These are phyloP conservation scores for Nematolebias whitei DNA, from an alignment of 2,113 vertebrate species.

Conservation along the genomic window DNA sequence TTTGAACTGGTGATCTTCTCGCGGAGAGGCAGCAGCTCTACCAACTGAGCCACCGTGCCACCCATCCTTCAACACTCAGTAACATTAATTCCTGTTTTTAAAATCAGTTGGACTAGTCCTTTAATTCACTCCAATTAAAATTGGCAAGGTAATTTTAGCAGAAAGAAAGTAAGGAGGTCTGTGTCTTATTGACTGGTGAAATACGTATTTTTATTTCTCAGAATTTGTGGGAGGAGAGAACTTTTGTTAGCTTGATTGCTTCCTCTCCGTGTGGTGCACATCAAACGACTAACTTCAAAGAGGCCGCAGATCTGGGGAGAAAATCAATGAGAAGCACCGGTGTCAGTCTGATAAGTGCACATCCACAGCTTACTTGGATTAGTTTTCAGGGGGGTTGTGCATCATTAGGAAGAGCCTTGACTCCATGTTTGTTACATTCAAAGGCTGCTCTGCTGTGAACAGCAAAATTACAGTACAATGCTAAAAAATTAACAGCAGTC, in stretches of 20 bases:
- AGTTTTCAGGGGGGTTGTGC: background rate
- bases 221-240: constrained; percentile 65
- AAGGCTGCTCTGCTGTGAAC: background rate
- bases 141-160: constrained; percentile 47
- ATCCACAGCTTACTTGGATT: constrained; percentile 34
- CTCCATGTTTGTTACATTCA: background rate
- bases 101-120: constrained; percentile 60
- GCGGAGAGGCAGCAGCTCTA: too few relatives aligned
- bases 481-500: too few relatives aligned
- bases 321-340: constrained; percentile 69
- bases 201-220: constrained; percentile 70
- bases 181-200: constrained; percentile 72
- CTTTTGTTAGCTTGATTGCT: constrained; percentile 69
- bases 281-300: constrained; percentile 61
- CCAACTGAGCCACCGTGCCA: too few relatives aligned
- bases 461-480: too few relatives aligned
- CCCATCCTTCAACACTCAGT: constrained; percentile 19
- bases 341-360: constrained; percentile 40
- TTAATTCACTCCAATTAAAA: constrained; percentile 75
- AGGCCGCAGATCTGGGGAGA: constrained; percentile 37
- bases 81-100: constrained; percentile 48
- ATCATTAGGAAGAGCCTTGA: background rate
- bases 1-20: too few relatives aligned
- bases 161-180: constrained; percentile 49
- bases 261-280: constrained; percentile 45